A percentile compares a stretch with the other conserved stretches of the same genome.
phyloP scores from a whole-genome alignment of 2,113 vertebrate genomes.

The Pangasianodon gigas region DNA sequence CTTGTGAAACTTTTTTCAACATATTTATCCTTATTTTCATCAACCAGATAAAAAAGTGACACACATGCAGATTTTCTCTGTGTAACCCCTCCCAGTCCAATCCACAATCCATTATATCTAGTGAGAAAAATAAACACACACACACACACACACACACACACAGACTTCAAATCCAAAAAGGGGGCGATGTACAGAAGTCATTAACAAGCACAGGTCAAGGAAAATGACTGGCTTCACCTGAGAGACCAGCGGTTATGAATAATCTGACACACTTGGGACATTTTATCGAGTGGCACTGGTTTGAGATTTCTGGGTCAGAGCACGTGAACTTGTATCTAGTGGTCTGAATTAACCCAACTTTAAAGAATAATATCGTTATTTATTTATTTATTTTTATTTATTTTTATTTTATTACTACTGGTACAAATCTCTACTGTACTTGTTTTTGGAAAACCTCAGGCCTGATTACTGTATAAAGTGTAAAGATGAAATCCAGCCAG shows the following conservation, averaged over 20 bases:
- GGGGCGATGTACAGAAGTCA: not conserved
- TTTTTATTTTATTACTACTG: not conserved
- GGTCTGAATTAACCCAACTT: not conserved
- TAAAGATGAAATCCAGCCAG: not conserved
- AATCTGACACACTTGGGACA: not conserved
- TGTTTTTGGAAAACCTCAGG: not conserved
- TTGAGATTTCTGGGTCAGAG: not conserved
- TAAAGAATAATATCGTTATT: not conserved
- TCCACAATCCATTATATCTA: not conserved
- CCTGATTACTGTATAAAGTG: not conserved
- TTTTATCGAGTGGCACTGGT: not conserved
- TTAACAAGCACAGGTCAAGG: not conserved
- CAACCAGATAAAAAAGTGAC: not conserved
- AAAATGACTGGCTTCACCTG: not conserved
- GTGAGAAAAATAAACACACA: not conserved
- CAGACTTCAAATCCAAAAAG: not conserved
- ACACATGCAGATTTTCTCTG: not conserved
- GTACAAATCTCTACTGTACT: not conserved
- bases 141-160: not conserved
- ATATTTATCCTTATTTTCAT: not conserved
- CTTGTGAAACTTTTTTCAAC: not conserved
- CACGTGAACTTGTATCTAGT: not conserved
- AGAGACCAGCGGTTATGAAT: not conserved
- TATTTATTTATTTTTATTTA: no score
- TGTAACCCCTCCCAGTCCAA: constrained; percentile 1